Evolutionary conservation across 2,888 invertebrate genomes (phyloP).

Genomic region (Epistrophe grossulariae): DNA sequence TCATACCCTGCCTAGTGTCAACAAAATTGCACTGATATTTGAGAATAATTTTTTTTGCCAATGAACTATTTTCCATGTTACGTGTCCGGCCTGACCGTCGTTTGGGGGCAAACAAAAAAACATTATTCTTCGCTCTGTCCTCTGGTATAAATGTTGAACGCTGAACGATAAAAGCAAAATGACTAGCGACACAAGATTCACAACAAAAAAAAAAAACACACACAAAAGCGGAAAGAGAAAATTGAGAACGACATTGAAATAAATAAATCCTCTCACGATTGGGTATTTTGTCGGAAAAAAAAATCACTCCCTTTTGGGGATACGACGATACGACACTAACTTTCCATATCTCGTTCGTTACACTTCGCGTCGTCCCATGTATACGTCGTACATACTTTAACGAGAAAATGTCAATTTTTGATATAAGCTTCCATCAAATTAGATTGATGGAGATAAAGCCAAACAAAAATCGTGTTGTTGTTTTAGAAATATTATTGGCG

Average conservation of each 20-base stretch:
- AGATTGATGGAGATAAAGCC: conserved; percentile 55
- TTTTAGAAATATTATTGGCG: neutral
- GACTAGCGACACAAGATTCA: neutral
- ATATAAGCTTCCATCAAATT: conserved; percentile 63
- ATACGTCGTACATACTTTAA: conserved; percentile 21
- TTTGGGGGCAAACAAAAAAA: neutral
- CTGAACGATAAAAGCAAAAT: conserved; percentile 14
- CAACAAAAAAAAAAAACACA: neutral
- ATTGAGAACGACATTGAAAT: conserved; percentile 53
- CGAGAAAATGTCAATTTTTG: conserved; percentile 65
- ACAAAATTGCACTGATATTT: conserved; percentile 54
- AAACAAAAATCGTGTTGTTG: neutral
- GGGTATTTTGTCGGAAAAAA: conserved; percentile 29
- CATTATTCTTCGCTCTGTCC: neutral
- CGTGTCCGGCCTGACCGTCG: conserved; percentile 52
- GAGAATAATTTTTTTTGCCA: conserved; percentile 21
- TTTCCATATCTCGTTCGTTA: conserved; percentile 39
- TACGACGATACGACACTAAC: conserved; percentile 23
- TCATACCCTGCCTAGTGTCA: conserved; percentile 16
- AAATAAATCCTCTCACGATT: conserved; percentile 62
- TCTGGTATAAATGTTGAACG: neutral
- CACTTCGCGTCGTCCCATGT: neutral
- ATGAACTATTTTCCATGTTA: conserved; percentile 17
- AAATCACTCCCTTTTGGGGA: conserved; percentile 19
- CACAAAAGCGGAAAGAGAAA: conserved; percentile 32